phyloP scores from a whole-genome alignment of 2,888 invertebrate genomes.

The Cepaea hortensis region DNA sequence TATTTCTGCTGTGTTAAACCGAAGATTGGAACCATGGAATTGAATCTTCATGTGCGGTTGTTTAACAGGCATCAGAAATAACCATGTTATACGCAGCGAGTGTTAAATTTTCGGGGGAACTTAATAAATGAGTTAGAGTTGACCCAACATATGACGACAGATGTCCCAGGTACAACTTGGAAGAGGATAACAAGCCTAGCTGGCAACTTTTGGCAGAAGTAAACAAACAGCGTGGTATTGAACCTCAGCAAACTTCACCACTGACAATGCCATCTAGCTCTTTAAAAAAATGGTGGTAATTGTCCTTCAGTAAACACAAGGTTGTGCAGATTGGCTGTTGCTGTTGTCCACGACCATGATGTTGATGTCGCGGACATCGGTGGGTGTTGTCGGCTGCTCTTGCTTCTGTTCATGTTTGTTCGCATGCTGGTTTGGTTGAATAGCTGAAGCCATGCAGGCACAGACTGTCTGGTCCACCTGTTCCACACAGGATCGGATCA shows the following conservation, averaged over 20 bases:
- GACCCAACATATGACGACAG: not conserved
- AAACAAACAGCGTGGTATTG: not conserved
- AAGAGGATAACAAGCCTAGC: not conserved
- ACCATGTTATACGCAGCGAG: too few species aligned
- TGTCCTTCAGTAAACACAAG: conserved; percentile 12
- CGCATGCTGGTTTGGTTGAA: conserved; percentile 3
- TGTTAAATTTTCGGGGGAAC: too few species aligned
- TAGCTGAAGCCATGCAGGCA: conserved; percentile 65
- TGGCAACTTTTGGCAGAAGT: not conserved
- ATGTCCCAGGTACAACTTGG: not conserved
- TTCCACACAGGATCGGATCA: conserved; percentile 73
- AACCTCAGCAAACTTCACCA: not conserved
- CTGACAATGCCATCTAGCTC: not conserved
- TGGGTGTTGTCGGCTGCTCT: conserved; percentile 84
- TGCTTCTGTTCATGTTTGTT: conserved; percentile 53
- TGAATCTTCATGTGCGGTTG: not conserved
- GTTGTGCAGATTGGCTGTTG: not conserved
- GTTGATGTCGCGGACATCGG: conserved; percentile 87
- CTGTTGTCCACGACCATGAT: conserved; percentile 45
- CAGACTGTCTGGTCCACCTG: conserved; percentile 73
- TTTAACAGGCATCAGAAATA: too few species aligned
- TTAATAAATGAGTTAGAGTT: too few species aligned
- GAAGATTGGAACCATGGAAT: not conserved
- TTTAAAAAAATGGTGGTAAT: not conserved
- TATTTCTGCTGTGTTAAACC: not conserved